Evolutionary conservation across 2,797 vertebrate genomes (phyloP).

Genomic region (Kryptolebias ocellatus): DNA sequence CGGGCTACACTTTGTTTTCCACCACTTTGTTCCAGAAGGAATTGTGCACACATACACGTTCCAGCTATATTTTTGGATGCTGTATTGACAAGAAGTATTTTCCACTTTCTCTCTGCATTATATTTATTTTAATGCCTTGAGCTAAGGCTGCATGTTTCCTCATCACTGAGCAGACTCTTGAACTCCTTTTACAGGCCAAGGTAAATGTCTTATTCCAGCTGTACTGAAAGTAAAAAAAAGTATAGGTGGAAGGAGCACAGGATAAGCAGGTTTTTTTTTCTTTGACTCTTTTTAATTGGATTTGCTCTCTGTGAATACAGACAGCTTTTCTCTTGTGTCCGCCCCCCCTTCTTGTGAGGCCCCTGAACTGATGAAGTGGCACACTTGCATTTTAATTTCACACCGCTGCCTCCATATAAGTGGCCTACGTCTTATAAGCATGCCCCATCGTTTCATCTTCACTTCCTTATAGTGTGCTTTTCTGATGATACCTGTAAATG

Average conservation of each 20-base stretch:
- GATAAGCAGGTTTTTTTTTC: slow-evolving; percentile 22
- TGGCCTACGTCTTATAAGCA: slow-evolving; percentile 19
- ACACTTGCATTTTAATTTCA: slow-evolving; percentile 64
- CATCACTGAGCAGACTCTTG: neutral
- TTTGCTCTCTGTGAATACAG: slow-evolving; percentile 38
- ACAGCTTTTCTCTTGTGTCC: slow-evolving; percentile 38
- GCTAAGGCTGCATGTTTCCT: slow-evolving; percentile 31
- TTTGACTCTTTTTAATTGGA: slow-evolving; percentile 62
- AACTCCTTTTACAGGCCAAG: neutral
- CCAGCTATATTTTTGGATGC: too few species aligned
- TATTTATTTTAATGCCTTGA: slow-evolving; percentile 43
- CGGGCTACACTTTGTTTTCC: too few species aligned
- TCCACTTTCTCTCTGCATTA: slow-evolving; percentile 16
- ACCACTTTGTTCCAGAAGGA: too few species aligned
- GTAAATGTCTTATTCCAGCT: slow-evolving; percentile 14
- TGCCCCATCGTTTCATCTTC: slow-evolving; percentile 19
- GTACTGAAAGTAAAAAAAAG: slow-evolving; percentile 3
- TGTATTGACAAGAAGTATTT: slow-evolving; percentile 5
- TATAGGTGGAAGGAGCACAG: slow-evolving; percentile 10
- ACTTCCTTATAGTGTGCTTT: slow-evolving; percentile 10
- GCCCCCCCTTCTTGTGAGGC: slow-evolving; percentile 35
- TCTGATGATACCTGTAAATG: neutral
- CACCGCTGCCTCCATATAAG: slow-evolving; percentile 25
- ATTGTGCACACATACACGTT: too few species aligned
- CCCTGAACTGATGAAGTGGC: slow-evolving; percentile 44